Percentiles rank a stretch among this genome's conserved stretches.
Evolutionary conservation across 1,140 invertebrate species (phyloP).

Genomic region (Anthonomus grandis): DNA sequence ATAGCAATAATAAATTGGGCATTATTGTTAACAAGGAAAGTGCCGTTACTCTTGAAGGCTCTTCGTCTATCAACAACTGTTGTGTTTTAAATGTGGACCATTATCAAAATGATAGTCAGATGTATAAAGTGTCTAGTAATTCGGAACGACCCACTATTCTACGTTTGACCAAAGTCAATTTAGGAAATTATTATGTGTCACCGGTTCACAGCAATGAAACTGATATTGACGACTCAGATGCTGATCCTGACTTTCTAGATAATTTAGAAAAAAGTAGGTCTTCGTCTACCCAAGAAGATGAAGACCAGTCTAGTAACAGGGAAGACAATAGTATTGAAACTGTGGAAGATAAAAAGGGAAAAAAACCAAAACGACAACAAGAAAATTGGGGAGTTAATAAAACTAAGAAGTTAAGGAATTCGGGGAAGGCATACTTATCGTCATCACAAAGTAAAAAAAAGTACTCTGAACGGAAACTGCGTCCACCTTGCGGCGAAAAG

Average conservation of each 20-base stretch:
- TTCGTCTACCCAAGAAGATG: not conserved
- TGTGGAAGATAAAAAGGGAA: slow-evolving; percentile 1
- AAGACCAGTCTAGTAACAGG: not conserved
- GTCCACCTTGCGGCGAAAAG: no score
- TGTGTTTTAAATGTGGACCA: no score
- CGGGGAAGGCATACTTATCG: no score
- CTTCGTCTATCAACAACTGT: not conserved
- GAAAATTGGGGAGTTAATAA: no score
- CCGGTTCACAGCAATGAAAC: not conserved
- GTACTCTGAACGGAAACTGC: no score
- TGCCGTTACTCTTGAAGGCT: not conserved
- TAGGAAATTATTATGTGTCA: slow-evolving; percentile 2
- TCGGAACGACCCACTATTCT: not conserved
- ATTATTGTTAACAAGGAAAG: not conserved
- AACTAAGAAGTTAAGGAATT: no score
- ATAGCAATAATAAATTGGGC: not conserved
- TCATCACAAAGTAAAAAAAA: no score
- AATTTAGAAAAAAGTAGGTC: slow-evolving; percentile 1
- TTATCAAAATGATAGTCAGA: not conserved
- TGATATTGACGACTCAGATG: slow-evolving; percentile 2
- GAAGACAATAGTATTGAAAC: not conserved
- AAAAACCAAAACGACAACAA: not conserved
- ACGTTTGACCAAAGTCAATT: slow-evolving; percentile 1
- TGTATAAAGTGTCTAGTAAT: not conserved
- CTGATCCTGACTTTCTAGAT: not conserved